Evolutionary conservation across 2,888 invertebrate species (phyloP), one percentile per base, ranked within the genome.

Genomic region (Drosophila conformis): DNA sequence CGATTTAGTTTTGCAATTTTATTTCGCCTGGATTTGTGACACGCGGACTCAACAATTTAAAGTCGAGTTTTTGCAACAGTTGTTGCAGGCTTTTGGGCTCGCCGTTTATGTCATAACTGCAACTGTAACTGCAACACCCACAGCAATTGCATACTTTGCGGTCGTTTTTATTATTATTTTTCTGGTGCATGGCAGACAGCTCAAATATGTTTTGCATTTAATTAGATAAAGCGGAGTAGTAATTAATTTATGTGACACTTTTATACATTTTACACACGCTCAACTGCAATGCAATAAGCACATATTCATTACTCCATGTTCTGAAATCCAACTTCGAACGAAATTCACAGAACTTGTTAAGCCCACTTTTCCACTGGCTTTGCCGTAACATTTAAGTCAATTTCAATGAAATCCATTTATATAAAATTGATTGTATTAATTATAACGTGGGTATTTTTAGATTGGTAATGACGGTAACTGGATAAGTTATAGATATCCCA

Each of bases 191-290:
- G 31, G 18, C 15, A 57, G 21, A 42, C 57, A 31, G 29, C 21
- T 42, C 21, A 57, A 57, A 57, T 57, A 57, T 57, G 57, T 57
- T 57, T 57, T 57, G 57, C 42, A 42, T 42, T 57, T 71, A 76
- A 71, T 77, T 63, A 63, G 68, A 65, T 72, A 69, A 75, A 72
- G 75, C 75, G 60, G 70, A 21, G 31, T 21, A 25, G 42, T 57
- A 42, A 57, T 57, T 57, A 42, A 57, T 42, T 42, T 57, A 42
- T 57, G 42, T 40, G 42, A 57, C 31, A 31, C 15, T 42, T 29
- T 31, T 38, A n/a, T 7, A 27, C 13, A 18, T 27, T 54, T 54
- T 18, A 56, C n/a, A n/a, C 40, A 56, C 15, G 15, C 8, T 29
- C 40, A 15, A 13, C 21, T 11, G 31, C 8, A 40, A 40, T 31